Percentiles rank a stretch among this genome's conserved stretches.
These are phyloP conservation scores for Synanthedon andrenaeformis DNA, from an alignment of 2,888 invertebrate genomes.

Conservation along the genomic window DNA sequence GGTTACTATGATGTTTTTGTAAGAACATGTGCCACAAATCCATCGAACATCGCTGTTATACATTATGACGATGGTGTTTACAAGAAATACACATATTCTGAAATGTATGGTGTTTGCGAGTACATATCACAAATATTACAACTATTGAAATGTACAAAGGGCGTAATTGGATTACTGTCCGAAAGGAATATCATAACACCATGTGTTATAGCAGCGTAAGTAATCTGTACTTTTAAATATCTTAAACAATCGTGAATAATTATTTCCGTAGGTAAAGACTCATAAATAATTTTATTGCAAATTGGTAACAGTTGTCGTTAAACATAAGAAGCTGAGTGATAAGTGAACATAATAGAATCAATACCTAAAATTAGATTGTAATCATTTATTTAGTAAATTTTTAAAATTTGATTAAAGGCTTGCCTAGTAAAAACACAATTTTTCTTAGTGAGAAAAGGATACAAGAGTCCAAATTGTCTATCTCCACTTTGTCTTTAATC, in stretches of 20 bases:
- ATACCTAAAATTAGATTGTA: too few relatives aligned
- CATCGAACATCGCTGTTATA: conserved; percentile 42
- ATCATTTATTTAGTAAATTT: too few relatives aligned
- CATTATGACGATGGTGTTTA: conserved; percentile 36
- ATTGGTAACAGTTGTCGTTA: background rate
- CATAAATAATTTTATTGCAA: background rate
- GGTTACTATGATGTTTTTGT: conserved; percentile 60
- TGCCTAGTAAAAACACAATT: too few relatives aligned
- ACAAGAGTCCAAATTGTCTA: too few relatives aligned
- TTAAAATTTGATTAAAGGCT: too few relatives aligned
- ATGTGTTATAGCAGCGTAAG: conserved; percentile 69
- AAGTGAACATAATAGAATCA: too few relatives aligned
- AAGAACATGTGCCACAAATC: conserved; percentile 41
- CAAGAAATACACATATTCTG: conserved; percentile 49
- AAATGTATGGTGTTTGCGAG: conserved; percentile 56
- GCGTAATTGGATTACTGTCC: conserved; percentile 58
- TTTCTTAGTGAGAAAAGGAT: too few relatives aligned
- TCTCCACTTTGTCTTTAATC: too few relatives aligned
- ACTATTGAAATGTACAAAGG: conserved; percentile 39
- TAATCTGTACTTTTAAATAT: conserved; percentile 8
- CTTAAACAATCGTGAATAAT: background rate
- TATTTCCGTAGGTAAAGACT: background rate
- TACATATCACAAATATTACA: conserved; percentile 53
- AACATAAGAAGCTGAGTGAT: background rate
- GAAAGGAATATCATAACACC: conserved; percentile 65